These are phyloP conservation scores for Spilogale gracilis DNA, from an alignment of 2,113 vertebrate genomes.

Conservation along the genomic window DNA sequence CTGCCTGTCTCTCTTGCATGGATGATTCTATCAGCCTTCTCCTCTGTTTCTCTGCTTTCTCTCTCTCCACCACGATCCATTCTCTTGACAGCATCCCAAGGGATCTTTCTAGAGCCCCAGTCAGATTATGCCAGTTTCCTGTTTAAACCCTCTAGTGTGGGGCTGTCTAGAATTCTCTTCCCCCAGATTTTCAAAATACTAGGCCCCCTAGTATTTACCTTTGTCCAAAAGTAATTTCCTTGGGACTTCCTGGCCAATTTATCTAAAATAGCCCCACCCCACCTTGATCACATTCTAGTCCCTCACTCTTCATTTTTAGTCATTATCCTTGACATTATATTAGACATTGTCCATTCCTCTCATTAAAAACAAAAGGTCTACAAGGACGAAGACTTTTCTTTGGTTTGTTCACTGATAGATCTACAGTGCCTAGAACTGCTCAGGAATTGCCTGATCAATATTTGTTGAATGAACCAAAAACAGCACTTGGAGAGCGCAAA, in stretches of 20 bases:
- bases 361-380: conserved; percentile 21
- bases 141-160: conserved; percentile 6
- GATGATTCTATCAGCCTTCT: neutral
- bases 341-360: neutral
- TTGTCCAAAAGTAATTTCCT: conserved; percentile 26
- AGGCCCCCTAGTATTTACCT: neutral
- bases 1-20: neutral
- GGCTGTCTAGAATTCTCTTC: neutral
- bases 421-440: neutral
- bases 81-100: neutral
- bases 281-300: neutral
- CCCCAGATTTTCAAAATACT: neutral
- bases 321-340: neutral
- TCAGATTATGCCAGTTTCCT: conserved; percentile 13
- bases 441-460: neutral
- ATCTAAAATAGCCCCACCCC: neutral
- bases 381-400: neutral
- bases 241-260: neutral
- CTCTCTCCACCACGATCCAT: neutral
- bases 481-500: neutral
- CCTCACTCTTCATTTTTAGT: conserved; percentile 46
- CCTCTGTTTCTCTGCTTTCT: neutral
- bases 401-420: neutral
- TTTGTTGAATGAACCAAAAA: neutral
- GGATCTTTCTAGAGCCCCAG: conserved; percentile 33